Evolutionary conservation across 2,113 vertebrate genomes (phyloP), one percentile per base, ranked within the genome.

Genomic region (Forbesichthys papilliferus): DNA sequence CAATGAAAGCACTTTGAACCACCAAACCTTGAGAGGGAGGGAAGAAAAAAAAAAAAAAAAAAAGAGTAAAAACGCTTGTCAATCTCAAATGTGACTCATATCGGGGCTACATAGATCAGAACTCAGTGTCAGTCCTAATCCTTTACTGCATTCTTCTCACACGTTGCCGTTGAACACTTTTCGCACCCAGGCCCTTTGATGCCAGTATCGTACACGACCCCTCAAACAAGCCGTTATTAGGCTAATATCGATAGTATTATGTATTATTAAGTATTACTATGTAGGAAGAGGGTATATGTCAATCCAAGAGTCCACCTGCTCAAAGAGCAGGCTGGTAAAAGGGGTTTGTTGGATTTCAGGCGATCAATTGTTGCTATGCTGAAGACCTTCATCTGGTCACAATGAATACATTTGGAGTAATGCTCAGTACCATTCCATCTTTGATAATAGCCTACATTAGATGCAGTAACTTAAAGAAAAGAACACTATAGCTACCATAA

Each of bases 181-280:
- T 46, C 48, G 5, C 36, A 14, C 18, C 51, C 14, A 63, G 75
- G 71, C 55, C 71, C 62, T 76, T 77, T 60, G 49, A 79, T 76
- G 71, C 34, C 63, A 61, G 48, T 60, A 47, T 64, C 76, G 47
- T 59, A 60, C 67, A 48, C 70, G 27, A 75, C 53, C 54, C 54
- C 36, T 42, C 36, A 42, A 42, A 42, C 7, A 42, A 42, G 5
- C 36, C 36, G 4, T 42, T 42, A 42, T 42, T 42, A 42, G 5
- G 36, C 3, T 42, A 42, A 42, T 42, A 5, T 8, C 7, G 9
- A 52, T 11, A 52, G 4, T 52, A 14, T 52, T 52, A 4, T 52
- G 51, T 52, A 9, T 14, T 27, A 27, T 27, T 27, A 27, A 27
- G 27, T 27, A 27, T 27, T 27, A 27, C 27, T 27, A 27, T 1